Evolutionary conservation across 1,140 invertebrate genomes (phyloP), one percentile per base, ranked within the genome.

Genomic region (Hypsibius dujardini): DNA sequence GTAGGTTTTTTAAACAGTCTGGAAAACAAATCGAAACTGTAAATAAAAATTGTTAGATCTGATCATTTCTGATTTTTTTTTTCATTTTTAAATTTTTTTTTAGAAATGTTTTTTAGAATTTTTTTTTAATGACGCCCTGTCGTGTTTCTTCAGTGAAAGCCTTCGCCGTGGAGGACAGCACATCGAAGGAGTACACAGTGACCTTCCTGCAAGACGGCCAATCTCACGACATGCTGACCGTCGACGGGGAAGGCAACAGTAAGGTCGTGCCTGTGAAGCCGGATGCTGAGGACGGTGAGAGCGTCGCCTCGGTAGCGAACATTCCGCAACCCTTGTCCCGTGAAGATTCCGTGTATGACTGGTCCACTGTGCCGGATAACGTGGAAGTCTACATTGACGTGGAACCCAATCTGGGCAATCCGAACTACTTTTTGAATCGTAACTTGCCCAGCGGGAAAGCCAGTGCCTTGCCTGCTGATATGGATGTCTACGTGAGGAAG

Each of bases 331-430:
- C 28, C 28, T 28, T 28, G 28, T 28, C 28, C 28, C 28, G 12
- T 15, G 42, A 15, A 42, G 62, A 67, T 42, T 12, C 62, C 62
- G 62, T 3, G 3, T 67, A 67, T 42, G 12, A 67, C 3, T 67
- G 62, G 62, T 67, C 62, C 3, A 67, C 62, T 42, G 45, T 67
- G 62, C 62, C 12, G 62, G 62, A 67, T 12, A 42, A 67, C 42
- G 62, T 45, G 12, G 62, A 67, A 67, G 62, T 67, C 12, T 7
- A 15, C 62, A 42, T 67, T 42, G 62, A 67, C 3, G 42, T 67
- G 3, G 62, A 67, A 45, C 62, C 62, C 3, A 7, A 7, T 3
- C 12, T 67, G 12, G 42, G 42, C 62, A 7, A 12, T 45, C 12
- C 62, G 12, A 56, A 56, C 50, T 56, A 56, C 50, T 56, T 56